A percentile compares a stretch with the other conserved stretches of the same genome.
Conservation (phyloP, 2,797 vertebrate species). For the Squalus acanthias region DNA sequence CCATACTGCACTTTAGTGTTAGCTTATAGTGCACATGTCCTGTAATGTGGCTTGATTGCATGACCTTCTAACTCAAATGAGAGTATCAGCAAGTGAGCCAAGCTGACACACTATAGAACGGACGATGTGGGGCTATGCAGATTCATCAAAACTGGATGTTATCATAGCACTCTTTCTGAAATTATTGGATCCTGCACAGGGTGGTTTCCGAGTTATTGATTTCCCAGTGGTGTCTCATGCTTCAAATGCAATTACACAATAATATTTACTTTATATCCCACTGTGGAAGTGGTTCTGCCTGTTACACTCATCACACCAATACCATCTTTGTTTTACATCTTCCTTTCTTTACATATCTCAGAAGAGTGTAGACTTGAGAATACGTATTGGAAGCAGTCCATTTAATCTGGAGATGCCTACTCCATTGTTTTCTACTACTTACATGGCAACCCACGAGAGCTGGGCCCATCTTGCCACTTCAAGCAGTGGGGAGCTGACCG, state of each 20-base stretch:
- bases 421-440: neutral
- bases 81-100: no score
- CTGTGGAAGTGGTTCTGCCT: neutral
- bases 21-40: neutral
- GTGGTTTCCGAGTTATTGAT: neutral
- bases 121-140: neutral
- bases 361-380: neutral
- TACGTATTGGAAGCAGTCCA: neutral
- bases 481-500: neutral
- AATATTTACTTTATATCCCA: neutral
- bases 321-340: neutral
- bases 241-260: neutral
- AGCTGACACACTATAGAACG: neutral
- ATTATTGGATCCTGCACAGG: neutral
- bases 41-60: neutral
- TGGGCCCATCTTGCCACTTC: neutral
- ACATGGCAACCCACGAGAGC: neutral
- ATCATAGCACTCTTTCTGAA: neutral
- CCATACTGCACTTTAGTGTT: neutral
- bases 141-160: neutral
- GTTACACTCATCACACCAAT: neutral
- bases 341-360: neutral
- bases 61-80: neutral
- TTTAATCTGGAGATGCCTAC: neutral
- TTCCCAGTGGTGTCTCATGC: neutral